Evolutionary conservation across 1,140 invertebrate genomes (phyloP).

Genomic region (Oedothorax gibbosus): DNA sequence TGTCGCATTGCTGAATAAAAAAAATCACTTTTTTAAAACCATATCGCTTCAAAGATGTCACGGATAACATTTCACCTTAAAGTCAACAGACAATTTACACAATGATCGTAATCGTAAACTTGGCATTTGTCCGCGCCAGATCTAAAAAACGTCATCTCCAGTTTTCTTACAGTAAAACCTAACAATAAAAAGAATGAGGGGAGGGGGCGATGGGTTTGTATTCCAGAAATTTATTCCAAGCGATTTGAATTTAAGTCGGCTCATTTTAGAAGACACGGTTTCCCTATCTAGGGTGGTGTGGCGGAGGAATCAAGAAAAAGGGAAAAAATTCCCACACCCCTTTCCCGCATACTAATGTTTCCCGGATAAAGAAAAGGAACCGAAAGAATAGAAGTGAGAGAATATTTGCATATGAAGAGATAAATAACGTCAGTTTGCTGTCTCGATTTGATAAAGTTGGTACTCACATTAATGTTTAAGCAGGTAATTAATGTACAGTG

Average conservation of each 20-base stretch:
- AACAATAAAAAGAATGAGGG: not conserved
- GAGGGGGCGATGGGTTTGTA: not conserved
- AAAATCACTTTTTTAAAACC: too few relatives aligned
- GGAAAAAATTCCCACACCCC: not conserved
- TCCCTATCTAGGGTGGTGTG: not conserved
- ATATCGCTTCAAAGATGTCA: too few relatives aligned
- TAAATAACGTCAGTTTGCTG: slow-evolving; percentile 45
- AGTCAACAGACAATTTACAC: too few relatives aligned
- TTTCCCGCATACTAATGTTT: slow-evolving; percentile 39
- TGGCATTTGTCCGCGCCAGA: too few relatives aligned
- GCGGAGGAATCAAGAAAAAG: not conserved
- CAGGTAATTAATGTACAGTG: too few relatives aligned
- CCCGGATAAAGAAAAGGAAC: not conserved
- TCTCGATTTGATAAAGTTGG: too few relatives aligned
- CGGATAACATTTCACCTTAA: too few relatives aligned
- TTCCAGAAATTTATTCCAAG: slow-evolving; percentile 56
- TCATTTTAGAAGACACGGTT: slow-evolving; percentile 55
- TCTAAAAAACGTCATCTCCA: too few relatives aligned
- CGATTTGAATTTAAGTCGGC: slow-evolving; percentile 61
- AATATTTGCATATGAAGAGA: slow-evolving; percentile 50
- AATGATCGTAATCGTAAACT: too few relatives aligned
- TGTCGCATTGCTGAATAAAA: too few relatives aligned
- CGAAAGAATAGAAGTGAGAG: slow-evolving; percentile 13
- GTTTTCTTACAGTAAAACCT: too few relatives aligned
- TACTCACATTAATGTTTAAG: too few relatives aligned